A percentile compares a stretch with the other conserved stretches of the same genome.
These are phyloP conservation scores for Rhamnusium bicolor DNA, from an alignment of 2,888 invertebrate species.

Conservation along the genomic window DNA sequence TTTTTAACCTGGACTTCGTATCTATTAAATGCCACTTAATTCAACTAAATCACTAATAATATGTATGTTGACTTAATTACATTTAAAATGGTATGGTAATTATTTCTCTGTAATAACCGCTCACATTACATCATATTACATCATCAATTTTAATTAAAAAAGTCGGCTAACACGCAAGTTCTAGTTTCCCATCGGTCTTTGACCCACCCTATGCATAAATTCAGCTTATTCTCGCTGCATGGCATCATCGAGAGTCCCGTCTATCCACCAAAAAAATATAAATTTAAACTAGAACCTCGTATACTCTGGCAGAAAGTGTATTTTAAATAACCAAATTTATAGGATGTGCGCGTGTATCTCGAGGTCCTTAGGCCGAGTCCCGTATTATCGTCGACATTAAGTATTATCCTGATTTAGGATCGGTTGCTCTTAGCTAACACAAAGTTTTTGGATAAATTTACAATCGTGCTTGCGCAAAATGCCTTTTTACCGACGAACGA, in stretches of 20 bases:
- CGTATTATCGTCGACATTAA: conserved; percentile 61
- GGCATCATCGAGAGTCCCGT: neutral
- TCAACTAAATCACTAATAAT: no score
- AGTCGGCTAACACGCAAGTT: neutral
- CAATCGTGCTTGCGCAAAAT: conserved; percentile 61
- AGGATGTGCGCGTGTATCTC: conserved; percentile 37
- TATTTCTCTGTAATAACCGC: no score
- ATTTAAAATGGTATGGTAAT: neutral
- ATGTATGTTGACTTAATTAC: no score
- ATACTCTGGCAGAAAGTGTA: neutral
- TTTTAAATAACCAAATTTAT: conserved; percentile 49
- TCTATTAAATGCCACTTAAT: no score
- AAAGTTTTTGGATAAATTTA: conserved; percentile 66
- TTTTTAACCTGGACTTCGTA: no score
- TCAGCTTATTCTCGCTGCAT: neutral
- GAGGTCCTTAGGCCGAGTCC: conserved; percentile 45
- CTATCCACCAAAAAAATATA: conserved; percentile 10
- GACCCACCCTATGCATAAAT: neutral
- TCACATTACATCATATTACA: neutral
- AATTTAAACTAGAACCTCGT: conserved; percentile 7
- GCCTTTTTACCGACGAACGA: conserved; percentile 19
- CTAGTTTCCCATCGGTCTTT: neutral
- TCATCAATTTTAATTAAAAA: neutral
- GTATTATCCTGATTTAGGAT: conserved; percentile 67
- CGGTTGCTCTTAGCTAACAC: conserved; percentile 54